phyloP scores from a whole-genome alignment of 2,113 vertebrate genomes.

The Melospiza georgiana region DNA sequence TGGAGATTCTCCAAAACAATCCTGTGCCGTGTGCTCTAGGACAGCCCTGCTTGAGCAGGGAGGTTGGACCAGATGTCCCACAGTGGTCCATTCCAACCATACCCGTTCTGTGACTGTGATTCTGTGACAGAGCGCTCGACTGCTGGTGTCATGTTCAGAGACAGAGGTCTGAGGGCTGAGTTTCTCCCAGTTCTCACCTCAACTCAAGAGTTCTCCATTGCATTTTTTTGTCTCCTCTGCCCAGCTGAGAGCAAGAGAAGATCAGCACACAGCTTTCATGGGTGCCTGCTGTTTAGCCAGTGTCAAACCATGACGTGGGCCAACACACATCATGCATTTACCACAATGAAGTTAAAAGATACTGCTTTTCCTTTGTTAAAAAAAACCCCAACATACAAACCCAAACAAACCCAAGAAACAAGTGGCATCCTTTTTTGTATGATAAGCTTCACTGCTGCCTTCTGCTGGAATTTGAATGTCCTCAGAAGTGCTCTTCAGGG shows the following conservation, averaged over 20 bases:
- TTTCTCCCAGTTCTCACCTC: not conserved
- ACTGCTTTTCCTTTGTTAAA: not conserved
- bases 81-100: not conserved
- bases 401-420: not conserved
- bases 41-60: not conserved
- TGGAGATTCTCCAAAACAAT: not conserved
- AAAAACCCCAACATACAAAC: not conserved
- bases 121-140: conserved; percentile 78
- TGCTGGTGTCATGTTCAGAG: conserved; percentile 75
- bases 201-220: not conserved
- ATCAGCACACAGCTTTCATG: not conserved
- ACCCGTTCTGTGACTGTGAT: not conserved
- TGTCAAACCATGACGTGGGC: not conserved
- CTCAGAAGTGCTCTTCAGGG: not conserved
- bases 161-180: no score
- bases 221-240: not conserved
- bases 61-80: not conserved
- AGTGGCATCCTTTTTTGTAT: not conserved
- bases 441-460: not conserved
- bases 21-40: not conserved
- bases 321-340: not conserved
- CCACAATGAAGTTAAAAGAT: not conserved
- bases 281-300: not conserved
- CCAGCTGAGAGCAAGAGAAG: not conserved
- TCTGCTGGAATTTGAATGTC: not conserved